phyloP scores from a whole-genome alignment of 2,888 invertebrate species.

The Ophion obscuratus region DNA sequence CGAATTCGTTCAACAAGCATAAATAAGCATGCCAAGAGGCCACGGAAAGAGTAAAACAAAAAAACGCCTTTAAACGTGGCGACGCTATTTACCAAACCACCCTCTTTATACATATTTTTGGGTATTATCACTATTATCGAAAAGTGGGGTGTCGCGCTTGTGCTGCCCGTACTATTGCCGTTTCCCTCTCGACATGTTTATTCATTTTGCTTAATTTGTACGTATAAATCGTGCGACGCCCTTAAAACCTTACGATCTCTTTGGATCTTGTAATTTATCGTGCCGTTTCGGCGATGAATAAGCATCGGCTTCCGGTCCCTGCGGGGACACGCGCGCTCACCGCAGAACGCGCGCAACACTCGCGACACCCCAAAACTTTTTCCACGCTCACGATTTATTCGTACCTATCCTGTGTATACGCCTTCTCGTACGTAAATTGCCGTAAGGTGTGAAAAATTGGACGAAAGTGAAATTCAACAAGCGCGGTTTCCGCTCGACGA shows the following conservation, averaged over 20 bases:
- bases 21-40: constrained; percentile 72
- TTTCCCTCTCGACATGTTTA: constrained; percentile 76
- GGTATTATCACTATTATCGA: constrained; percentile 75
- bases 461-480: constrained; percentile 15
- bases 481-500: constrained; percentile 16
- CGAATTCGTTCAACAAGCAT: constrained; percentile 79
- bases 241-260: constrained; percentile 74
- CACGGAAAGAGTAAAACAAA: neutral
- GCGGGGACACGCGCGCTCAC: constrained; percentile 44
- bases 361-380: constrained; percentile 2
- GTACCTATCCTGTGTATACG: neutral
- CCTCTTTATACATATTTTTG: constrained; percentile 34
- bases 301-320: constrained; percentile 81
- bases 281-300: constrained; percentile 76
- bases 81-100: constrained; percentile 2
- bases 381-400: constrained; percentile 15
- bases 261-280: constrained; percentile 28
- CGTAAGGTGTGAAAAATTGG: constrained; percentile 49
- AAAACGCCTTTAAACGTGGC: constrained; percentile 8
- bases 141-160: constrained; percentile 11
- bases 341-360: constrained; percentile 39
- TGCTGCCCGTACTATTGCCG: constrained; percentile 76
- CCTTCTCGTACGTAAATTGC: neutral
- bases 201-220: constrained; percentile 82
- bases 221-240: constrained; percentile 81